phyloP scores from a whole-genome alignment of 2,888 invertebrate species.

The Callyntrura guangdongensis region DNA sequence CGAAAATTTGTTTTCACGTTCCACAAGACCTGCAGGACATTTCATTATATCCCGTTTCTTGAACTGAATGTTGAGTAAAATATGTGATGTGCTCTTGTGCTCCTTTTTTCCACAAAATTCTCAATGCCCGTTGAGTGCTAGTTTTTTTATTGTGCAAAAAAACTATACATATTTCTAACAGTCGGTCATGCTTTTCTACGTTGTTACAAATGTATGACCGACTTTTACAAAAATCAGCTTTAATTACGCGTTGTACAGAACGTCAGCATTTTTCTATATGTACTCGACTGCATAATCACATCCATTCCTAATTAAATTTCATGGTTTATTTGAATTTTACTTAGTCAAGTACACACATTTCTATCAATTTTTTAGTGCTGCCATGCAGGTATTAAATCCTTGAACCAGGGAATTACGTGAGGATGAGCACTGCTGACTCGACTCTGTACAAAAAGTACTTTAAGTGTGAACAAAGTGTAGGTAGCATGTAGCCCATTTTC shows the following conservation, averaged over 20 bases:
- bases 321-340: slow-evolving; percentile 19
- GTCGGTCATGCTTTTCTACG: too few relatives aligned
- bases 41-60: slow-evolving; percentile 47
- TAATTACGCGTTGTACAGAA: slow-evolving; percentile 3
- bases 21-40: slow-evolving; percentile 44
- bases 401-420: too few relatives aligned
- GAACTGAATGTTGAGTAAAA: slow-evolving; percentile 33
- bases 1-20: slow-evolving; percentile 46
- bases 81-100: background rate
- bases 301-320: slow-evolving; percentile 48
- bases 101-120: slow-evolving; percentile 13
- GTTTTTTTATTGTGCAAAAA: slow-evolving; percentile 35
- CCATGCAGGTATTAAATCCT: too few relatives aligned
- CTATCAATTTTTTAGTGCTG: too few relatives aligned
- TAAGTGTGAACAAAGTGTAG: too few relatives aligned
- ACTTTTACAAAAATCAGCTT: slow-evolving; percentile 19
- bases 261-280: background rate
- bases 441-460: too few relatives aligned
- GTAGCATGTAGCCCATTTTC: too few relatives aligned
- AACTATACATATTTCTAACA: slow-evolving; percentile 46
- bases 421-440: too few relatives aligned
- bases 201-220: too few relatives aligned
- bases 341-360: too few relatives aligned
- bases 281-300: background rate
- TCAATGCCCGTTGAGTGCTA: background rate